Base-by-base conservation (phyloP, 2,888 invertebrate genomes). In the Phyllotreta striolata region DNA sequence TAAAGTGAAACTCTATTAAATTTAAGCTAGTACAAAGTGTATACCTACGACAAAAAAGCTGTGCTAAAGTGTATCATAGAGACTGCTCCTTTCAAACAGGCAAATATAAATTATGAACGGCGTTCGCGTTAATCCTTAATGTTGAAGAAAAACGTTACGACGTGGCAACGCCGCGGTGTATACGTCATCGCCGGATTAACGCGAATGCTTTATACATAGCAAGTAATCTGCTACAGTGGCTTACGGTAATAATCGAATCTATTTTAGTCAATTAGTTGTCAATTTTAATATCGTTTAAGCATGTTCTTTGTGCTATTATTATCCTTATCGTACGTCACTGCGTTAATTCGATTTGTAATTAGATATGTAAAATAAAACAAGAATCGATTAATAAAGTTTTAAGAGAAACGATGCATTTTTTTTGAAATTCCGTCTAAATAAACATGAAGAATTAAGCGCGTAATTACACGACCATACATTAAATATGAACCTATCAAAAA, bases 371-470 rank as follows among this genome's bases (percentile, higher is more conserved):
- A 24, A 4, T 3, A 24, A 70, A 69, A 72, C 66, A 58, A 66
- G 43, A 73, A 73, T 70, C 70, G 40, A 64, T 13, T 54, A 73
- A 73, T 74, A 73, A 75, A 74, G 67, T 72, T 72, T 70, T 46
- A 72, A 70, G 61, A 69, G 64, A 64, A 67, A 63, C 61, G 61
- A 37, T 64, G 56, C 47, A 10, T 66, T 63, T 62, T 47, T 7
- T 4, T 3, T 5, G 3, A 5, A 43, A 7, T 7, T 43, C 3
- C 4, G 12, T 43, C 43, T 43, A 43, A 7, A 7, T 12, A 43
- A 43, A 43, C n/a, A 43, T 43, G 12, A 7, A 5, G n/a, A n/a
- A n/a, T n/a, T n/a, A n/a, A n/a, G n/a, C n/a, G n/a, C n/a, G 4
- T 24, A 24, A 24, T 24, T 24, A 24, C 24, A 24, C 4, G 24